phyloP scores from a whole-genome alignment of 1,140 invertebrate species.

The Artemia franciscana region DNA sequence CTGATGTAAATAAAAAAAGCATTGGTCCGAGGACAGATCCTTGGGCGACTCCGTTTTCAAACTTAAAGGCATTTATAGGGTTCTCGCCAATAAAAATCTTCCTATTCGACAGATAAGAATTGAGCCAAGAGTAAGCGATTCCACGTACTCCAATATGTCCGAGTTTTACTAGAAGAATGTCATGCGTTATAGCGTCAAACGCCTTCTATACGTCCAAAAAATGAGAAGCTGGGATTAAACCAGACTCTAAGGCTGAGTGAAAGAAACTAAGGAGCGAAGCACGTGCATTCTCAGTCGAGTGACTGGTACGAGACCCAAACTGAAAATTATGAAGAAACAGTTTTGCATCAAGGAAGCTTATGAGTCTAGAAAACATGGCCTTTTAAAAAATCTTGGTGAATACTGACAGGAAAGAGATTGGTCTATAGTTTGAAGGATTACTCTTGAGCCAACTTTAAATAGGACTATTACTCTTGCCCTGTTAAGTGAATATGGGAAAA shows the following conservation, averaged over 20 bases:
- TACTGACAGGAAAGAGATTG: neutral
- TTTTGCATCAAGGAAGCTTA: neutral
- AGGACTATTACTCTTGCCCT: too few relatives aligned
- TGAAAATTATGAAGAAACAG: neutral
- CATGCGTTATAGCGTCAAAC: neutral
- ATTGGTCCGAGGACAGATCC: neutral
- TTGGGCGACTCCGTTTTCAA: neutral
- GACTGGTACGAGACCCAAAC: neutral
- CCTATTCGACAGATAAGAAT: neutral
- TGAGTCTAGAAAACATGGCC: neutral
- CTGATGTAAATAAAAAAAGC: neutral
- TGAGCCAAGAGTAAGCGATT: neutral
- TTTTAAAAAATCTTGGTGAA: neutral
- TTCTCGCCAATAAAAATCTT: neutral
- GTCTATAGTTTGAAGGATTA: neutral
- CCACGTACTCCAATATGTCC: neutral
- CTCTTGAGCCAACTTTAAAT: too few relatives aligned
- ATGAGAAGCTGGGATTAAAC: neutral
- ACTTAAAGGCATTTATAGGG: neutral
- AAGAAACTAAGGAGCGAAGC: neutral
- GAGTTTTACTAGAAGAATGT: neutral
- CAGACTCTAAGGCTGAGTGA: neutral
- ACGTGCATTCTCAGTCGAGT: neutral
- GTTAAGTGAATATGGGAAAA: too few relatives aligned
- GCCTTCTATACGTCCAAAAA: neutral